phyloP scores from a whole-genome alignment of 2,797 vertebrate species.

The Threskiornis aethiopicus region DNA sequence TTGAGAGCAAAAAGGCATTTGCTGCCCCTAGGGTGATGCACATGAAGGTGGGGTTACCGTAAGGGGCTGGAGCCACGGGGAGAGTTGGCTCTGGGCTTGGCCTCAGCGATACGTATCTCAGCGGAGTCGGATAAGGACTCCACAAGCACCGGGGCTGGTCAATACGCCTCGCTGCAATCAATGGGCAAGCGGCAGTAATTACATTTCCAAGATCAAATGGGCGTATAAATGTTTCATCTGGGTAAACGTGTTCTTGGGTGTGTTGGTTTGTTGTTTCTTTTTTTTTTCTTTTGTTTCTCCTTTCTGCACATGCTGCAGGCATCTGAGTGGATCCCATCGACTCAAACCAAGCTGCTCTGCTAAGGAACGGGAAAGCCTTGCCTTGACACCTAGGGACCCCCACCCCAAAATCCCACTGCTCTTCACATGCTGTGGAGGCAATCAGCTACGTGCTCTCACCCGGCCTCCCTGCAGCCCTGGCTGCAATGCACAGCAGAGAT shows the following conservation, averaged over 20 bases:
- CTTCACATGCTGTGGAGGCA: background rate
- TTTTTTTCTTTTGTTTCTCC: background rate
- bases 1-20: background rate
- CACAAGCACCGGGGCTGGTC: constrained; percentile 6
- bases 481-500: accelerated
- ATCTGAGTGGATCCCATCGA: background rate
- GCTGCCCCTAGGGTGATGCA: background rate
- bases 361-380: background rate
- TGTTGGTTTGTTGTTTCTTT: background rate
- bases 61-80: background rate
- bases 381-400: background rate
- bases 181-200: constrained; percentile 45
- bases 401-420: background rate
- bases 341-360: background rate
- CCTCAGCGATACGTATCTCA: background rate
- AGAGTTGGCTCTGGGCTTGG: background rate
- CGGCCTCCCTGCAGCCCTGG: background rate
- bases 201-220: constrained; percentile 61
- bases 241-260: background rate
- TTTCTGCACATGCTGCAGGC: background rate
- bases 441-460: accelerated
- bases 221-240: constrained; percentile 55
- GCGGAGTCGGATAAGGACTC: constrained; percentile 12
- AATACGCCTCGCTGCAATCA: constrained; percentile 21
- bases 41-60: background rate